A percentile compares a stretch with the other conserved stretches of the same genome.
Conservation (phyloP, 2,113 vertebrate genomes). For the Solea senegalensis region DNA sequence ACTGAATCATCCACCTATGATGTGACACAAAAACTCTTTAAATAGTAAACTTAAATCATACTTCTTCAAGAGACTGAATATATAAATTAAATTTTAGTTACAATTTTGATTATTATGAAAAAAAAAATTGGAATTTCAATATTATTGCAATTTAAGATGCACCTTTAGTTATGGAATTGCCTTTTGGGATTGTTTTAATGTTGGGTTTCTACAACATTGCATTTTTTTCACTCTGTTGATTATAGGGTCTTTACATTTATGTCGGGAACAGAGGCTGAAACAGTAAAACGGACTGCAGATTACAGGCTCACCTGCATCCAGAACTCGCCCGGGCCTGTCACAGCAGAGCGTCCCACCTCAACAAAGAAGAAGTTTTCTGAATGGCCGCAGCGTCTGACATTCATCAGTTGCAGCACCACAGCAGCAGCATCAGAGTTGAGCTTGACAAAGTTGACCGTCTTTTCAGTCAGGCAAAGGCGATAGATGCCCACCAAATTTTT, state of each 20-base stretch:
- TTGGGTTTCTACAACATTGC: neutral
- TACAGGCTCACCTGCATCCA: slow-evolving; percentile 84
- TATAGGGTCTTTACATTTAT: slow-evolving; percentile 11
- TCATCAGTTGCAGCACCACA: slow-evolving; percentile 87
- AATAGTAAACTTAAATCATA: neutral
- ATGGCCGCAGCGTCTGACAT: slow-evolving; percentile 84
- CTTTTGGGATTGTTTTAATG: neutral
- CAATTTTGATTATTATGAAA: neutral
- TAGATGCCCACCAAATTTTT: slow-evolving; percentile 85
- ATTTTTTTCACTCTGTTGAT: slow-evolving; percentile 24
- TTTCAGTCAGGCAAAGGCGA: slow-evolving; percentile 85
- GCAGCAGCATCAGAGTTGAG: slow-evolving; percentile 84
- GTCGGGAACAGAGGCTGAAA: slow-evolving; percentile 5
- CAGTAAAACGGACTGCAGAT: slow-evolving; percentile 22
- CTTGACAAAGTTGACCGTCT: slow-evolving; percentile 84
- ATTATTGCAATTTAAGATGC: neutral
- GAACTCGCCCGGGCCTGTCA: slow-evolving; percentile 86
- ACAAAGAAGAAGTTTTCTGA: slow-evolving; percentile 88
- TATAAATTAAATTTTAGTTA: neutral
- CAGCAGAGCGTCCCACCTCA: slow-evolving; percentile 84
- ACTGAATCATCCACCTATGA: slow-evolving; percentile 82
- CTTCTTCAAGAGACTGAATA: neutral
- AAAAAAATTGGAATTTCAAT: neutral
- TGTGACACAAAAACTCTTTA: neutral
- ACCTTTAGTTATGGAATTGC: neutral